Percentiles rank a stretch among this genome's conserved stretches.
Conservation (phyloP, 2,888 invertebrate species). For the Eulithis testata region DNA sequence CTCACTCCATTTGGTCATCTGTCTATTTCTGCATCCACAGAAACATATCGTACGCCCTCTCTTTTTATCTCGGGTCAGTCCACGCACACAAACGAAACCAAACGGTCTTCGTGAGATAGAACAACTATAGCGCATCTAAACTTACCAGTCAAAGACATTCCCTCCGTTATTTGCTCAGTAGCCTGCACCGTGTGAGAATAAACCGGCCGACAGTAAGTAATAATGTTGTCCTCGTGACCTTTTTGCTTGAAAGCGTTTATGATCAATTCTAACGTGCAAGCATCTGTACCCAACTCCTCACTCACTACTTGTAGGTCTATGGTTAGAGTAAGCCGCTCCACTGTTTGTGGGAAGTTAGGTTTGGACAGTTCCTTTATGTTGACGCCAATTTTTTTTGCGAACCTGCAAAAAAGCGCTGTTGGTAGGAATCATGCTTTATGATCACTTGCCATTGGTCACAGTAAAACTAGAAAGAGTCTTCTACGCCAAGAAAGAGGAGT, state of each 20-base stretch:
- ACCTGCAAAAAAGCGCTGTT: conserved; percentile 57
- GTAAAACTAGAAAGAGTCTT: too few relatives aligned
- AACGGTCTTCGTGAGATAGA: too few relatives aligned
- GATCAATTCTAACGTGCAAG: conserved; percentile 87
- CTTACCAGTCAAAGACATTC: conserved; percentile 86
- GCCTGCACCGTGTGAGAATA: conserved; percentile 90
- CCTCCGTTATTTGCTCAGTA: conserved; percentile 86
- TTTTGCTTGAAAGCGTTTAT: conserved; percentile 89
- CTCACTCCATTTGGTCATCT: too few relatives aligned
- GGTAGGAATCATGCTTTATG: too few relatives aligned
- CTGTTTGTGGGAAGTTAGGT: conserved; percentile 64
- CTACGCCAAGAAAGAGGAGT: too few relatives aligned
- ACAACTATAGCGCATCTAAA: neutral
- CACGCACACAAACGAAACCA: too few relatives aligned
- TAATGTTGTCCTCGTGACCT: conserved; percentile 88
- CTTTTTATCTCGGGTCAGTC: too few relatives aligned
- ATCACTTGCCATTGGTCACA: too few relatives aligned
- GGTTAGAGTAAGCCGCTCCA: conserved; percentile 56
- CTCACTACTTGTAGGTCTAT: conserved; percentile 58
- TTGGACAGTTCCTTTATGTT: conserved; percentile 72
- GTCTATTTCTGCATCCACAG: too few relatives aligned
- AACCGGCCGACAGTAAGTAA: conserved; percentile 88
- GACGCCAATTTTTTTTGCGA: conserved; percentile 74
- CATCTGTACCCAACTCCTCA: conserved; percentile 83
- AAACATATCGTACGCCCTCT: too few relatives aligned